A percentile compares a stretch with the other conserved stretches of the same genome.
Conservation (phyloP, 1,140 invertebrate species). For the Episyrphus balteatus region DNA sequence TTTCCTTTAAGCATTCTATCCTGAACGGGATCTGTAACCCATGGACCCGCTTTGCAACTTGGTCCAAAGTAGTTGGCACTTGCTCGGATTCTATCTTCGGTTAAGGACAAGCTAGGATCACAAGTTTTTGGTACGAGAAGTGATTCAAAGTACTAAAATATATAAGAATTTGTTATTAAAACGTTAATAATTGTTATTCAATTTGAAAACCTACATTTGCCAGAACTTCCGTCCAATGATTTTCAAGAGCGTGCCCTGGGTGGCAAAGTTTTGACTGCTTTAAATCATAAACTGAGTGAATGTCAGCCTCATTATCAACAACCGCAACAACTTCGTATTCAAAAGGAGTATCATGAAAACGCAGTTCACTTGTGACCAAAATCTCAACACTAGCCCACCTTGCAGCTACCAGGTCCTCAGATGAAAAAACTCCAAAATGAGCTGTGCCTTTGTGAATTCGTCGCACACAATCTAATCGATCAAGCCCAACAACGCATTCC, state of each 20-base stretch:
- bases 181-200: background rate
- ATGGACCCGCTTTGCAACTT: conserved; percentile 70
- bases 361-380: conserved; percentile 57
- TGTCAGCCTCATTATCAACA: conserved; percentile 44
- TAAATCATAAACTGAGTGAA: conserved; percentile 45
- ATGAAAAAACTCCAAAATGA: conserved; percentile 70
- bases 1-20: conserved; percentile 56
- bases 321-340: conserved; percentile 60
- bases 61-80: conserved; percentile 56
- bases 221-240: conserved; percentile 55
- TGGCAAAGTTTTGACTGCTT: conserved; percentile 60
- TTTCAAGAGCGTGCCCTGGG: conserved; percentile 52
- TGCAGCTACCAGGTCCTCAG: conserved; percentile 68
- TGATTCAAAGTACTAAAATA: conserved; percentile 58
- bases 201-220: conserved; percentile 44
- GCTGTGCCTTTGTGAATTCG: conserved; percentile 58
- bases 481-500: conserved; percentile 52
- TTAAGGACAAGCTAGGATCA: conserved; percentile 48
- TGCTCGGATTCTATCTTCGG: conserved; percentile 59
- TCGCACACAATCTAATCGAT: conserved; percentile 66
- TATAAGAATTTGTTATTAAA: background rate
- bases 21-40: conserved; percentile 54
- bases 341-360: conserved; percentile 40
- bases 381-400: conserved; percentile 52
- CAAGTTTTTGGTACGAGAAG: conserved; percentile 54